Percentiles rank a stretch among this genome's conserved stretches.
Evolutionary conservation across 1,140 invertebrate genomes (phyloP).

Genomic region (Parasteatoda tepidariorum): DNA sequence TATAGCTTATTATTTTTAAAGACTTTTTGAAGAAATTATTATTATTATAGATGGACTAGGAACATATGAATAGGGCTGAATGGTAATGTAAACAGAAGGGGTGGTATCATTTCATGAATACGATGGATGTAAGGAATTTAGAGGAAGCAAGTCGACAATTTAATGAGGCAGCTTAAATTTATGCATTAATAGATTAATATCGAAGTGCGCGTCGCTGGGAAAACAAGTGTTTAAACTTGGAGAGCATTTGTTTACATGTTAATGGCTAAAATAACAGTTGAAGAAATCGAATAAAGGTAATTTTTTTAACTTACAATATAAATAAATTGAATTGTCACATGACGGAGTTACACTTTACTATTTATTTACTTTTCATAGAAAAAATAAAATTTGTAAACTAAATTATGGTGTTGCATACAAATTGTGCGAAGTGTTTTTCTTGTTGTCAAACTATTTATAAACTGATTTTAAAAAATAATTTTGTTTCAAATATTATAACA

Average conservation of each 20-base stretch:
- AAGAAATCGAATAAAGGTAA: background rate
- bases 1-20: background rate
- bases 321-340: background rate
- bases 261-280: background rate
- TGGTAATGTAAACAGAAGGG: slow-evolving; percentile 60
- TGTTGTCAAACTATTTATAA: no score
- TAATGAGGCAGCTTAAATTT: slow-evolving; percentile 60
- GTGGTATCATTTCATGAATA: slow-evolving; percentile 40
- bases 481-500: no score
- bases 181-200: slow-evolving; percentile 60
- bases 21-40: slow-evolving; percentile 37
- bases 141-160: slow-evolving; percentile 1
- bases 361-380: background rate
- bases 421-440: no score
- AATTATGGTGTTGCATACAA: no score
- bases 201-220: background rate
- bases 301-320: background rate
- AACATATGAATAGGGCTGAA: slow-evolving; percentile 28
- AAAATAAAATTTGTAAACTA: no score
- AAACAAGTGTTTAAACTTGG: background rate
- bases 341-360: background rate
- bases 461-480: no score
- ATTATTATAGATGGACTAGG: slow-evolving; percentile 28
- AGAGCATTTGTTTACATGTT: no score
- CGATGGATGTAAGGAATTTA: slow-evolving; percentile 24